Conservation (phyloP, 2,113 vertebrate species). For the Connochaetes taurinus region DNA sequence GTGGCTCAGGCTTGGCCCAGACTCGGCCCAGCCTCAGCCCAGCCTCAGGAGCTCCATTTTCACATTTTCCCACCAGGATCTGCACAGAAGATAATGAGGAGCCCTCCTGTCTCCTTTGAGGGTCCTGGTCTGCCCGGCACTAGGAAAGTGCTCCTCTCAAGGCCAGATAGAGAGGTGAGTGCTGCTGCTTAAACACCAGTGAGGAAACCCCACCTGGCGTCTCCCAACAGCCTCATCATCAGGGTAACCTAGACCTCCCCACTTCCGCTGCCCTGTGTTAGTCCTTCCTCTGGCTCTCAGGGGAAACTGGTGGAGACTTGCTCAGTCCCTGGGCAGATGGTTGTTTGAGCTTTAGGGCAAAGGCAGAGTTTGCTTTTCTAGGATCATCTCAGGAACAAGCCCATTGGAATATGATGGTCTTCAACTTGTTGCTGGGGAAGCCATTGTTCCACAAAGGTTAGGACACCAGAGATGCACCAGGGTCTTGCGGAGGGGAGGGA, state of each 20-base stretch:
- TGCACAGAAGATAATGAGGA: background rate
- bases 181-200: background rate
- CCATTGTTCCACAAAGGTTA: background rate
- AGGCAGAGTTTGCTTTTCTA: background rate
- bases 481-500: background rate
- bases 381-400: background rate
- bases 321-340: background rate
- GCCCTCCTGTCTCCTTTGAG: background rate
- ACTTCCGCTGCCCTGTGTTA: accelerated
- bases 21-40: background rate
- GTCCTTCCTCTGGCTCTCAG: background rate
- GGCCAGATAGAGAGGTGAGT: background rate
- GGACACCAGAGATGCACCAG: background rate
- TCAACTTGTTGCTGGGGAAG: background rate
- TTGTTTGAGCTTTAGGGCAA: background rate
- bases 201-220: background rate
- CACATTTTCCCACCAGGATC: background rate
- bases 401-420: background rate
- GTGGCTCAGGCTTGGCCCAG: background rate
- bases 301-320: background rate
- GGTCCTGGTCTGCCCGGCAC: background rate
- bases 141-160: background rate
- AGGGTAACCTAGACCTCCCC: background rate
- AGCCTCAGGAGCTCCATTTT: background rate
- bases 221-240: background rate